phyloP scores from a whole-genome alignment of 1,140 invertebrate species.

The Listronotus bonariensis region DNA sequence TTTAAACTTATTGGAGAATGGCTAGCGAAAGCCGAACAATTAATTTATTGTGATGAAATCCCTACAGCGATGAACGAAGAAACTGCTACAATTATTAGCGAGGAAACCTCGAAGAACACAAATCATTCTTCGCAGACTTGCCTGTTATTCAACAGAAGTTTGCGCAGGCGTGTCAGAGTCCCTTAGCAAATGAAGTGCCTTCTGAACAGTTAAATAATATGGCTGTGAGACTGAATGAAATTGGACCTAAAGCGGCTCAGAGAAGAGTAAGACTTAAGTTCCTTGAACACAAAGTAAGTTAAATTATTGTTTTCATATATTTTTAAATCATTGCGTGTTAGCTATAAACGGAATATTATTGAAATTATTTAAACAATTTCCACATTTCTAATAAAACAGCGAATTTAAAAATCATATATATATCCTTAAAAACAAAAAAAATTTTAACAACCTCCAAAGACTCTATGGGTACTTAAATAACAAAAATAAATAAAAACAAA shows the following conservation, averaged over 20 bases:
- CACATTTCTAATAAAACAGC: no score
- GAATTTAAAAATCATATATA: no score
- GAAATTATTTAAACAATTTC: no score
- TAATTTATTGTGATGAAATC: conserved; percentile 81
- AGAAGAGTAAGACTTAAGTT: conserved; percentile 83
- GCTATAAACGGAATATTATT: no score
- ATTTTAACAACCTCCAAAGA: no score
- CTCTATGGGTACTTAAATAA: no score
- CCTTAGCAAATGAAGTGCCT: conserved; percentile 68
- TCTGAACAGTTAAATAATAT: conserved; percentile 81
- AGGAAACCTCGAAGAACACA: conserved; percentile 89
- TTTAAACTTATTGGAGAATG: conserved; percentile 86
- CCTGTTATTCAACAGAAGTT: conserved; percentile 79
- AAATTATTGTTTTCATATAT: no score
- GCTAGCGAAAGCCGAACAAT: conserved; percentile 83
- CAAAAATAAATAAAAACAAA: no score
- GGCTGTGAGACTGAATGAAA: conserved; percentile 71
- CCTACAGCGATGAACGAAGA: conserved; percentile 82
- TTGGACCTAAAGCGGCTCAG: conserved; percentile 73
- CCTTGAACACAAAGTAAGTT: conserved; percentile 78
- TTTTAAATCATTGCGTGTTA: no score
- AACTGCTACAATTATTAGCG: conserved; percentile 82
- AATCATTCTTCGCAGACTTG: conserved; percentile 83
- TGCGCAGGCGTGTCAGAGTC: conserved; percentile 65
- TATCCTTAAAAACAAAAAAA: no score